Percentiles rank a stretch among this genome's conserved stretches.
phyloP scores from a whole-genome alignment of 2,888 invertebrate species.

The Acanthosepion pharaonis region DNA sequence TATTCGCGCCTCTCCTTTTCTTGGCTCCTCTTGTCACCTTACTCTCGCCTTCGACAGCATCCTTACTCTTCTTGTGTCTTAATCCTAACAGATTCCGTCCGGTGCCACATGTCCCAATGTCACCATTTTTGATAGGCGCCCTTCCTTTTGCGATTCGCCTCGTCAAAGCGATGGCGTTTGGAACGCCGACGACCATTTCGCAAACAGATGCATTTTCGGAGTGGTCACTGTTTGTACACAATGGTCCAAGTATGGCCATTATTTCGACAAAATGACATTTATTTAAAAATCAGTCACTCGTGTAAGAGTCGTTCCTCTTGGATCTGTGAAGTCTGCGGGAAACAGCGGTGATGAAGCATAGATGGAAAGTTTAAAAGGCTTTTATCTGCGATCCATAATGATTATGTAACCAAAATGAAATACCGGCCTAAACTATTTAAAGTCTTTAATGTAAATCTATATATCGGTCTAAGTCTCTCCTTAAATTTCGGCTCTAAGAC shows the following conservation, averaged over 20 bases:
- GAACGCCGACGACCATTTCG: not conserved
- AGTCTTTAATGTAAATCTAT: not conserved
- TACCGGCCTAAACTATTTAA: not conserved
- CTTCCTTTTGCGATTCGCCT: not conserved
- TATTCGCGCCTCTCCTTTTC: not conserved
- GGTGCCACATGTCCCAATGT: not conserved
- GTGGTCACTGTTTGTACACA: not conserved
- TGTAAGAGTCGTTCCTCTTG: not conserved
- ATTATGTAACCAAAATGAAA: not conserved
- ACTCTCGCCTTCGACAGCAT: not conserved
- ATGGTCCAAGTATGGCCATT: not conserved
- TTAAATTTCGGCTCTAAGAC: too few species aligned
- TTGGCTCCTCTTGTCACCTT: not conserved
- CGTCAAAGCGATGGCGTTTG: not conserved
- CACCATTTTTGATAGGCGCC: constrained; percentile 23
- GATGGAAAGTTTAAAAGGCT: not conserved
- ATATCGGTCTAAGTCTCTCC: not conserved
- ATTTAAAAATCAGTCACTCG: not conserved
- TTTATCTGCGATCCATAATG: not conserved
- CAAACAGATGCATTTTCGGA: not conserved
- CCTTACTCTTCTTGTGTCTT: not conserved
- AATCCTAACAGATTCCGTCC: not conserved
- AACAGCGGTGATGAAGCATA: not conserved
- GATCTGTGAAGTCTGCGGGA: not conserved
- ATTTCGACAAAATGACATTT: not conserved